Base-by-base conservation (phyloP, 2,888 invertebrate species). In the Microplitis deprimator region DNA sequence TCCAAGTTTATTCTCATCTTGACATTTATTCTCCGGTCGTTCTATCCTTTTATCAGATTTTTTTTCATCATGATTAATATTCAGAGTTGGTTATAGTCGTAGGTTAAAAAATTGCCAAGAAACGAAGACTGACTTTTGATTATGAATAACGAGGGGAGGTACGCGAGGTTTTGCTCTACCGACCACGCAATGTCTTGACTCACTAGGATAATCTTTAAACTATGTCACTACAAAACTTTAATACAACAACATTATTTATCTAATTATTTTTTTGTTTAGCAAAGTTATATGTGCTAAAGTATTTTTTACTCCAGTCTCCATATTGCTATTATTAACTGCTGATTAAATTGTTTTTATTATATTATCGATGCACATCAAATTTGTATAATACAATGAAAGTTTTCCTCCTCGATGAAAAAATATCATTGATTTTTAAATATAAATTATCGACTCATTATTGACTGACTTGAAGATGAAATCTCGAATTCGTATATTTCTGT, bases 91-190 rank as follows among this genome's bases (percentile, higher is more conserved):
- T 71, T 65, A 60, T 60, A 50, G 73, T 73, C 41, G 17, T 39
- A 65, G 62, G 16, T 62, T 62, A 40, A 76, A 79, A 78, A 76
- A 73, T 79, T 77, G 64, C 50, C 73, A 4, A 67, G 61, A 73
- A 74, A 70, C 76, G 73, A 68, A 73, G 76, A 74, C 74, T 74
- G 78, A 78, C 79, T 79, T 79, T 79, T 78, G 77, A 79, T 79
- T 78, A 76, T 79, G 79, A 79, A 78, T 79, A 79, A 79, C 72
- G 76, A 77, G 72, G 60, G 70, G 71, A 41, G 69, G 59, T 67
- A 78, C 40, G 40, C 6, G 41, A 59, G 29, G 10, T 13, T 72
- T 72, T 72, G 29, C 29, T 41, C 64, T 73, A 64, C 65, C 16
- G 16, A 20, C 61, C 71, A 73, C 73, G 73, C 73, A 60, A 50